Base-by-base conservation (phyloP, 2,888 invertebrate species). In the Alcis repandata region DNA sequence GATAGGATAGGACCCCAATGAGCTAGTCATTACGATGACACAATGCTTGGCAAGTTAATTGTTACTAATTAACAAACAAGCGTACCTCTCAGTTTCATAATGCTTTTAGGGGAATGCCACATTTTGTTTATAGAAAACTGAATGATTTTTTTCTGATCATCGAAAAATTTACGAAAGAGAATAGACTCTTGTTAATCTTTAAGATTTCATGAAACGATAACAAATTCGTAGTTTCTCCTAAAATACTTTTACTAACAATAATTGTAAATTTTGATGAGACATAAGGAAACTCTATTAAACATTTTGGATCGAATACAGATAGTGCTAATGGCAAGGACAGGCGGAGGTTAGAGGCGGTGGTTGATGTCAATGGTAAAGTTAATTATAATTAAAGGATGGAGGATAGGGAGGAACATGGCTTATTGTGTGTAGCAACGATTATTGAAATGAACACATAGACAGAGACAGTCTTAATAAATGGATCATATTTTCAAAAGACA, bases 41-140 rank as follows among this genome's bases (percentile, higher is more conserved):
- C 73, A 74, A 66, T 67, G 59, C 66, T 74, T 71, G 73, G 71
- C 68, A 67, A 73, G 41, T 52, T 72, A 72, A 79, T 78, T 71
- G 75, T 67, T n/a, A 7, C 19, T 20, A 51, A 49, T 49, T 38
- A 51, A 15, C 45, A 20, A 45, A 45, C 19, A 13, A 20, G 45
- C 13, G 45, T 13, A 11, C 13, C 13, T 13, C 45, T 6, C 45
- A 45, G 4, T 20, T 20, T 32, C 10, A 32, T 15, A 10, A 32
- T 32, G 15, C 2, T 27, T n/a, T 32, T 10, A 15, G 8, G n/a
- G 11, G n/a, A 46, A 46, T 0, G 1, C 22, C 1, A 46, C 17
- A 9, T n/a, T 7, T n/a, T 46, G 22, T n/a, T 20, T 13, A 19
- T 8, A 41, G 1, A 11, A 36, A 10, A 13, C 13, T 6, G 17